Base-by-base conservation (phyloP, 1,140 invertebrate genomes). In the Drosophila erecta region DNA sequence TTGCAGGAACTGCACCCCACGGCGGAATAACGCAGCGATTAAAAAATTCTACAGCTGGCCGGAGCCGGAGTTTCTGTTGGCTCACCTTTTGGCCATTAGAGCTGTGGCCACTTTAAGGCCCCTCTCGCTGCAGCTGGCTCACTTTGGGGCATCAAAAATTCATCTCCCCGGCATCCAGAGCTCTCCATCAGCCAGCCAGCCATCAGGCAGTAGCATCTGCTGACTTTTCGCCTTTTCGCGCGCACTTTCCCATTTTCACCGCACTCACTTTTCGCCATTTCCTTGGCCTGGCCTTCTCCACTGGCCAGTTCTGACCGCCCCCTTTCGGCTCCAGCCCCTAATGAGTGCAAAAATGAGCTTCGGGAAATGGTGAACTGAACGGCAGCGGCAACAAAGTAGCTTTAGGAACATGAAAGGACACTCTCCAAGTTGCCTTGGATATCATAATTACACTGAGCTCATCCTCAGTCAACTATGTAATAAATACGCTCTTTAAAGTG, bases 261-360 rank as follows among this genome's bases (percentile, higher is more conserved):
- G 27, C 27, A 30, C 30, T 30, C 30, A 30, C 30, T 30, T 30
- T 30, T 30, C 7, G 30, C 30, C 30, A 30, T 30, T 30, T 30
- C 8, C 30, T 30, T 30, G 30, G 30, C 70, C 73, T 77, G 72
- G 70, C 38, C 20, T 15, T 59, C 38, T 46, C 69, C n/a, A 27
- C 35, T 41, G 60, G 22, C 41, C 66, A 67, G 62, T 30, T 46
- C 10, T 24, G 41, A 59, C 58, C 22, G n/a, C 30, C 40, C 40
- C 24, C 47, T 81, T 79, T 61, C 66, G 75, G 62, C 67, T 59
- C 67, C 73, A 50, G 54, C 70, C 60, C 71, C 79, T 86, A 86
- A 86, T 86, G 83, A 86, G 75, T 78, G 75, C 70, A 81, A 74
- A 85, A 86, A 86, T 86, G 78, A 69, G 79, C 84, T 87, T 67